These are phyloP conservation scores for Drepanosiphum platanoidis DNA, from an alignment of 2,888 invertebrate species.

Conservation along the genomic window DNA sequence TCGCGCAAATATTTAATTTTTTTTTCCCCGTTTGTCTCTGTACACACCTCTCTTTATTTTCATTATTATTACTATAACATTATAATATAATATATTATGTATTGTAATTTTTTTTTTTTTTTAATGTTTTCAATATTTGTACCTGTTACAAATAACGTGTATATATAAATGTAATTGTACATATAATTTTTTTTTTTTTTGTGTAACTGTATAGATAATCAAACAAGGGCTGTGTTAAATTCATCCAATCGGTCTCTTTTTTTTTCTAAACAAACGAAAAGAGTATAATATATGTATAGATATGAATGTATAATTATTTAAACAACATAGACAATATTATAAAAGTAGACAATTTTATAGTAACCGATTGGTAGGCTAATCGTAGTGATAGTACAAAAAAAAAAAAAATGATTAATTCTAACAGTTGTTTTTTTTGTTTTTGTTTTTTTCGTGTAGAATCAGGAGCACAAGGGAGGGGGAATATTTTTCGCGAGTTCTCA, in stretches of 20 bases:
- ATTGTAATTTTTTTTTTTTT: conserved; percentile 42
- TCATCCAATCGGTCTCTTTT: conserved; percentile 62
- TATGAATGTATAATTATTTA: conserved; percentile 38
- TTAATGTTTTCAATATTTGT: conserved; percentile 31
- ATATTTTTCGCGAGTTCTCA: conserved; percentile 30
- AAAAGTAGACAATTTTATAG: conserved; percentile 55
- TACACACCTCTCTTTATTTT: conserved; percentile 1
- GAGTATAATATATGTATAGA: conserved; percentile 40
- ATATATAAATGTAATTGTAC: conserved; percentile 37
- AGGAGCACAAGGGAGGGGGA: conserved; percentile 53
- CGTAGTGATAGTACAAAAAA: conserved; percentile 60
- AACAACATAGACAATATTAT: conserved; percentile 56
- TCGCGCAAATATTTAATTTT: conserved; percentile 39
- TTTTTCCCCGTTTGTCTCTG: conserved; percentile 22
- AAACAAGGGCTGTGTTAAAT: conserved; percentile 62
- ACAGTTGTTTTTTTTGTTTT: conserved; percentile 35
- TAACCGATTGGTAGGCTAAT: conserved; percentile 53
- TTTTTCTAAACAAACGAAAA: conserved; percentile 29
- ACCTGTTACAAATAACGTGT: conserved; percentile 30
- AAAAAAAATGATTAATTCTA: conserved; percentile 33
- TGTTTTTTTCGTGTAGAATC: conserved; percentile 16
- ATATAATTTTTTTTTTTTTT: conserved; percentile 20
- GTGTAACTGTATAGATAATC: conserved; percentile 62
- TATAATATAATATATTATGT: conserved; percentile 35
- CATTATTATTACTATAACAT: conserved; percentile 21